phyloP scores from a whole-genome alignment of 2,797 vertebrate genomes.

The Thripadectes ignobilis region DNA sequence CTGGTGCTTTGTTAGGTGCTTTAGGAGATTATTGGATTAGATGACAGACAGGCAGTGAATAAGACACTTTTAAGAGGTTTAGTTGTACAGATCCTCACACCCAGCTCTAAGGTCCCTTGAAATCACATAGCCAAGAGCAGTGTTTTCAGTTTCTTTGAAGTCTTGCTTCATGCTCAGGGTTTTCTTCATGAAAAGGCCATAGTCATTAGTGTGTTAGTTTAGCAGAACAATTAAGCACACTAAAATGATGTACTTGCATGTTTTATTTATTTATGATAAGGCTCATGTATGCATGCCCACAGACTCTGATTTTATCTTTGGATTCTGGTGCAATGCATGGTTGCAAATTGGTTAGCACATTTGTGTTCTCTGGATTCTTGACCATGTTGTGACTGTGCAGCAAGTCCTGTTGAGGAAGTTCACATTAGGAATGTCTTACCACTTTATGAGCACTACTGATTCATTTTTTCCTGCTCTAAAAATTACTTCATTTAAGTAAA shows the following conservation, averaged over 20 bases:
- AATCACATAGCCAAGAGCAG: not conserved
- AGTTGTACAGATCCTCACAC: not conserved
- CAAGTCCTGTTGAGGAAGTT: not conserved
- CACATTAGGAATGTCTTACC: not conserved
- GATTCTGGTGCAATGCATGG: not conserved
- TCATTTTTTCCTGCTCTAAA: not conserved
- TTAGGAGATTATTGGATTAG: not conserved
- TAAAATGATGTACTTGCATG: not conserved
- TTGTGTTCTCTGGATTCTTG: not conserved
- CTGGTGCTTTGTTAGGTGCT: not conserved
- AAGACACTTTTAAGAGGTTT: not conserved
- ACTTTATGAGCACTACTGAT: not conserved
- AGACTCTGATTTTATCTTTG: not conserved
- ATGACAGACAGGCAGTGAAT: not conserved
- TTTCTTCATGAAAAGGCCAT: not conserved
- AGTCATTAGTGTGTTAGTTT: not conserved
- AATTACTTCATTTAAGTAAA: not conserved
- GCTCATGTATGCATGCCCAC: not conserved
- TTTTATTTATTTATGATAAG: not conserved
- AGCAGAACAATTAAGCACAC: not conserved
- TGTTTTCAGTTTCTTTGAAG: not conserved
- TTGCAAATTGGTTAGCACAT: not conserved
- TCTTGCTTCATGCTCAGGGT: rapidly evolving
- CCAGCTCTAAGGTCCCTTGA: not conserved
- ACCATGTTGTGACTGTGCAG: not conserved